Evolutionary conservation across 2,113 vertebrate genomes (phyloP).

Genomic region (Mobula hypostoma): DNA sequence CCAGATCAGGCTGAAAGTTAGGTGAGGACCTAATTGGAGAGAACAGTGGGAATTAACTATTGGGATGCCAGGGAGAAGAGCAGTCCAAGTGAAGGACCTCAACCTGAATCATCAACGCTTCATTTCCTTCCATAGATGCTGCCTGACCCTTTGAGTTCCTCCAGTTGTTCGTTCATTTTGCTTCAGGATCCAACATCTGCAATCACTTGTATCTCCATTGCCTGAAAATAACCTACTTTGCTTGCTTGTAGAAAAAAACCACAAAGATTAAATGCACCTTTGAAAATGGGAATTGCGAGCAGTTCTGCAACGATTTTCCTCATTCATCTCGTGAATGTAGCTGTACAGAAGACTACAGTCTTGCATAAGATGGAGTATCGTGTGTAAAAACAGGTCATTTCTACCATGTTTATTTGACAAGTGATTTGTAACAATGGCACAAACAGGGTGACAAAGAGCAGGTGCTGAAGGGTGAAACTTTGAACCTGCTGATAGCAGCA

Average conservation of each 20-base stretch:
- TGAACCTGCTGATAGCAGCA: background rate
- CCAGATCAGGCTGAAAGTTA: too few species aligned
- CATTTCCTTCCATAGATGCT: too few species aligned
- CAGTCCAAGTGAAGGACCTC: too few species aligned
- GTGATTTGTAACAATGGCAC: background rate
- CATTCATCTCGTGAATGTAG: conserved; percentile 52
- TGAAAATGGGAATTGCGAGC: conserved; percentile 76
- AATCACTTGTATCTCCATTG: background rate
- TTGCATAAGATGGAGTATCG: conserved; percentile 59
- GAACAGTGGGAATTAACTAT: too few species aligned
- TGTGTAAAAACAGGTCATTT: conserved; percentile 69
- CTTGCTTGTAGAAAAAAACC: conserved; percentile 47
- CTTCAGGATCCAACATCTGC: too few species aligned
- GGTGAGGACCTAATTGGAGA: too few species aligned
- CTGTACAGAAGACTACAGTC: conserved; percentile 66
- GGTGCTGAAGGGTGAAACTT: background rate
- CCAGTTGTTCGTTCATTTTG: too few species aligned
- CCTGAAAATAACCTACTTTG: conserved; percentile 42
- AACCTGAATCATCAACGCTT: too few species aligned
- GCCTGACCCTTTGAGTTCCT: too few species aligned
- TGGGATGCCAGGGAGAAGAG: too few species aligned
- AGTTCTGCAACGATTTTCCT: conserved; percentile 64
- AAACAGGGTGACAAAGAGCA: background rate
- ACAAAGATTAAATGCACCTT: conserved; percentile 57
- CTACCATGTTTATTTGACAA: background rate